These are phyloP conservation scores for Piprites chloris DNA, from an alignment of 2,113 vertebrate species.

Conservation along the genomic window DNA sequence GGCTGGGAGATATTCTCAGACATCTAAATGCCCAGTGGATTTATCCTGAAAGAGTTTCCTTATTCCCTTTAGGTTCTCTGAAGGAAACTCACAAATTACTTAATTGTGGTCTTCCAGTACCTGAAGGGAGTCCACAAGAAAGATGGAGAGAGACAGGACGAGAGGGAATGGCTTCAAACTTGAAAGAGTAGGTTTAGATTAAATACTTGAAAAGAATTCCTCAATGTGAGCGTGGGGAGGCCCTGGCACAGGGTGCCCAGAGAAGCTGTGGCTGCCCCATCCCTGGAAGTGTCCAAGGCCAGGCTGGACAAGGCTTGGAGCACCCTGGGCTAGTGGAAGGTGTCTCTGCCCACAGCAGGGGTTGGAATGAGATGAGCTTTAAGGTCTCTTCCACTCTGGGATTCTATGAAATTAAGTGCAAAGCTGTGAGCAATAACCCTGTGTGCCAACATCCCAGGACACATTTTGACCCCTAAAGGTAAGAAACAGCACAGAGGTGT, in stretches of 20 bases:
- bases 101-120: neutral
- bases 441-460: neutral
- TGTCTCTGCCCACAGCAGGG: neutral
- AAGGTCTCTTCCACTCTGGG: neutral
- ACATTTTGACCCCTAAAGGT: neutral
- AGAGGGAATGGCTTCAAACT: neutral
- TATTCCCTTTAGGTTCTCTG: neutral
- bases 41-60: neutral
- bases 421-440: neutral
- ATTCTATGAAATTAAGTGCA: neutral
- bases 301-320: fast-evolving
- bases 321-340: fast-evolving
- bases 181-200: neutral
- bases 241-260: neutral
- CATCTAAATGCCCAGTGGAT: neutral
- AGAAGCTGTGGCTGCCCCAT: neutral
- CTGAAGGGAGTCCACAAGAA: neutral
- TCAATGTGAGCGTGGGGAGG: neutral
- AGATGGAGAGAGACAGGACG: neutral
- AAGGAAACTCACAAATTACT: neutral
- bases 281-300: neutral
- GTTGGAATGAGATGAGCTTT: neutral
- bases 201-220: neutral
- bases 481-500: neutral
- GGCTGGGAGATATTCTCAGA: neutral